Evolutionary conservation across 2,113 vertebrate genomes (phyloP).

Genomic region (Ptychochromis oligacanthus): DNA sequence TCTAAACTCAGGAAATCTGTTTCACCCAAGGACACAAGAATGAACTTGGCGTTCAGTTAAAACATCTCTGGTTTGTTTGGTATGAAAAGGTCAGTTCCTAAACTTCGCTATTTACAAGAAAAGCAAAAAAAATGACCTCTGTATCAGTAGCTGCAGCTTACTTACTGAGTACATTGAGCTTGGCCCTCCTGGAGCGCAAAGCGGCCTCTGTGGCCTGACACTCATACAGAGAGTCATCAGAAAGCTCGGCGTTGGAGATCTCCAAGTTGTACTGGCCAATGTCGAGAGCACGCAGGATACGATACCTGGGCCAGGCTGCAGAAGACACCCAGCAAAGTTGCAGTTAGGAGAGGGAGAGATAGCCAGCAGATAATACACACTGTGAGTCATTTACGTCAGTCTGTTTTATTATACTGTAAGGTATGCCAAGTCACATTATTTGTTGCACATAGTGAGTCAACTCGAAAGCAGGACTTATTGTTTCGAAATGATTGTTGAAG

Average conservation of each 20-base stretch:
- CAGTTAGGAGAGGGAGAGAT: not conserved
- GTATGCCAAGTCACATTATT: not conserved
- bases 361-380: not conserved
- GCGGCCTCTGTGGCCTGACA: constrained; percentile 96
- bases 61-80: not conserved
- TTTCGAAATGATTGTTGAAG: constrained; percentile 9
- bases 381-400: not conserved
- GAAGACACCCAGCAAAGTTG: constrained; percentile 17
- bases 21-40: not conserved
- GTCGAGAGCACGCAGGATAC: constrained; percentile 85
- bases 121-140: not conserved
- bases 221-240: constrained; percentile 93
- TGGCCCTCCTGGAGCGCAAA: constrained; percentile 89
- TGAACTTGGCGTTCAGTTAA: not conserved
- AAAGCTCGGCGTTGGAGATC: constrained; percentile 87
- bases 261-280: constrained; percentile 94
- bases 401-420: not conserved
- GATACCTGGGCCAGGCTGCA: constrained; percentile 93
- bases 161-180: constrained; percentile 95
- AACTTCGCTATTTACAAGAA: not conserved
- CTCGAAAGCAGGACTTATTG: constrained; percentile 6
- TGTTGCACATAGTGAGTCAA: not conserved
- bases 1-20: not conserved
- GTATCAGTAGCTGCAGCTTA: not conserved
- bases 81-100: not conserved